A percentile compares a stretch with the other conserved stretches of the same genome.
phyloP scores from a whole-genome alignment of 1,140 invertebrate species.

The Lasioglossum baleicum region DNA sequence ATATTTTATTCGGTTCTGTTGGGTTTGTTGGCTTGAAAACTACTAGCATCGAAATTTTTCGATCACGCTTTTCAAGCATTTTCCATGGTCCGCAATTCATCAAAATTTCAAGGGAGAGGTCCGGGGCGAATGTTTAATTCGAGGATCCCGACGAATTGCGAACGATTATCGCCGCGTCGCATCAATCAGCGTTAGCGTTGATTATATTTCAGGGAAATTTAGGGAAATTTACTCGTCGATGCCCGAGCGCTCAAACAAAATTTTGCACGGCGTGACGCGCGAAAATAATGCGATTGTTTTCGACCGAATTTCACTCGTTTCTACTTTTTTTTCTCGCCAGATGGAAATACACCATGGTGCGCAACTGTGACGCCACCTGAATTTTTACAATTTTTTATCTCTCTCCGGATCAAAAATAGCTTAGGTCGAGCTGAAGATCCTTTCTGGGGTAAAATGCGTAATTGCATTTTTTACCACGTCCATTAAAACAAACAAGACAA shows the following conservation, averaged over 20 bases:
- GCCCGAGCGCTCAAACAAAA: background rate
- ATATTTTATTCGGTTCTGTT: too few species aligned
- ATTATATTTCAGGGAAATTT: constrained; percentile 18
- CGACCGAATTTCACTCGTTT: background rate
- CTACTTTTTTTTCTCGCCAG: background rate
- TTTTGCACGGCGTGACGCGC: background rate
- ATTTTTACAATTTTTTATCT: too few species aligned
- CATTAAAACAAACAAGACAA: too few species aligned
- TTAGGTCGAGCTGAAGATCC: too few species aligned
- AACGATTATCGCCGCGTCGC: constrained; percentile 26
- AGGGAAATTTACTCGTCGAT: constrained; percentile 4
- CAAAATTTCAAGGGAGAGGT: background rate
- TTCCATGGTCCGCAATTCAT: background rate
- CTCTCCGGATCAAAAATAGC: too few species aligned
- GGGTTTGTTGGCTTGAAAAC: too few species aligned
- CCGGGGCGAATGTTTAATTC: constrained; percentile 10
- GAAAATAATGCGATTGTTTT: constrained; percentile 9
- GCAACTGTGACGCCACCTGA: too few species aligned
- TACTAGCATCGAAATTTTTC: background rate
- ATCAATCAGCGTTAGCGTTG: constrained; percentile 26
- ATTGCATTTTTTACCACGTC: too few species aligned
- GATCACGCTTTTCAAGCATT: background rate
- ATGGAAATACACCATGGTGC: background rate
- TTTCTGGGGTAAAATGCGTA: too few species aligned
- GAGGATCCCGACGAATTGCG: background rate